Conservation (phyloP, 1,140 invertebrate species). For the Neotoxoptera formosana region DNA sequence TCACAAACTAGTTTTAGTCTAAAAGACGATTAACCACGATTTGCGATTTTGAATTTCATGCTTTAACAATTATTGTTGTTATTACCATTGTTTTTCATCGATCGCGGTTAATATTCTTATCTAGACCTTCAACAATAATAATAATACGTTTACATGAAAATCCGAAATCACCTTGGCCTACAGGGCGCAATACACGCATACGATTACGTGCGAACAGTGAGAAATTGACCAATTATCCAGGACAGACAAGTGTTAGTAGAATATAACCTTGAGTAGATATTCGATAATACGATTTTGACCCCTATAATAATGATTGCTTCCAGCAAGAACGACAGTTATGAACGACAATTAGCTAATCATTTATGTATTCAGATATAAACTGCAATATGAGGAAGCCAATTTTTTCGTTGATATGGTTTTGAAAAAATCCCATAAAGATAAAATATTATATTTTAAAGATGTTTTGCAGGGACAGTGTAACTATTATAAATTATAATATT, state of each 20-base stretch:
- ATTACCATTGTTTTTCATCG: slow-evolving; percentile 6
- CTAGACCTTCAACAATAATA: slow-evolving; percentile 11
- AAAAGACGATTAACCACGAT: neutral
- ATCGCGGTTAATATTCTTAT: neutral
- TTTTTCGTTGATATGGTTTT: neutral
- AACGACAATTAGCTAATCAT: neutral
- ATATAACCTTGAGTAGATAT: neutral
- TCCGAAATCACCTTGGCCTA: slow-evolving; percentile 32
- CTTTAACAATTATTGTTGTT: neutral
- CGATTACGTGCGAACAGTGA: neutral
- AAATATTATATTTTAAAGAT: neutral
- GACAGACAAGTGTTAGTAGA: neutral
- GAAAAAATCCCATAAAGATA: neutral
- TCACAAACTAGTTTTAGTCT: neutral
- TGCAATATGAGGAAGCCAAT: neutral
- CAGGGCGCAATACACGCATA: neutral
- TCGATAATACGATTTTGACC: slow-evolving; percentile 16
- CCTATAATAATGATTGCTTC: neutral
- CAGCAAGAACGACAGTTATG: neutral
- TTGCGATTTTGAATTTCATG: neutral
- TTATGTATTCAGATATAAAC: neutral
- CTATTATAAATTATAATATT: neutral
- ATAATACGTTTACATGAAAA: neutral
- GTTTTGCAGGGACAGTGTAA: neutral
- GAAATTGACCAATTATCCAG: slow-evolving; percentile 12